Conservation (phyloP, 2,888 invertebrate genomes). For the Julus scandinavius region DNA sequence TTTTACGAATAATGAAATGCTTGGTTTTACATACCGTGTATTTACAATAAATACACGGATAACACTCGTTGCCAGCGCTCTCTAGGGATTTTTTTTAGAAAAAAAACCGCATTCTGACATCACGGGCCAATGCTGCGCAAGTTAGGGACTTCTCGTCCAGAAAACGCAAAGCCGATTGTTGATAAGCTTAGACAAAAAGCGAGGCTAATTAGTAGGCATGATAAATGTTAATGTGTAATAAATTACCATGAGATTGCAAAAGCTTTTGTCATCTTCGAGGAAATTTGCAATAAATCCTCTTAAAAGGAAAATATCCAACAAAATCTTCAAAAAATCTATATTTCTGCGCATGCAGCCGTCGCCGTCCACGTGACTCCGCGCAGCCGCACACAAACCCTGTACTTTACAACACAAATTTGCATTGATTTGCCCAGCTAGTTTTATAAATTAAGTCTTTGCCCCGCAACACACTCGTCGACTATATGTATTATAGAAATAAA, state of each 20-base stretch:
- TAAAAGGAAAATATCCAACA: not conserved
- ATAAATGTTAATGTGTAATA: conserved; percentile 42
- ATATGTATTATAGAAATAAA: not conserved
- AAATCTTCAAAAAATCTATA: conserved; percentile 28
- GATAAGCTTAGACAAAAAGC: conserved; percentile 40
- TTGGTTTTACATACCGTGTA: too few relatives aligned
- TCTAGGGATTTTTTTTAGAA: not conserved
- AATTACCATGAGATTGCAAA: conserved; percentile 43
- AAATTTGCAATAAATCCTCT: conserved; percentile 40
- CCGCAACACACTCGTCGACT: not conserved
- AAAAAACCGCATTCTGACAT: not conserved
- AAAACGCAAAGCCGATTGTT: conserved; percentile 36
- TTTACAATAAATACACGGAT: not conserved
- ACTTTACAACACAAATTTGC: not conserved
- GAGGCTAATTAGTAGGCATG: conserved; percentile 27
- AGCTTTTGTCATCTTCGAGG: conserved; percentile 39
- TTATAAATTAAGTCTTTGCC: not conserved
- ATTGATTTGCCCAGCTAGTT: not conserved
- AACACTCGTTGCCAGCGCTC: not conserved
- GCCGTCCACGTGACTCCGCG: not conserved
- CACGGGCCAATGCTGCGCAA: not conserved
- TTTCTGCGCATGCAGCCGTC: not conserved
- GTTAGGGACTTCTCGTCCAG: not conserved
- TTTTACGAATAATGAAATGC: too few relatives aligned
- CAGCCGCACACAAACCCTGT: not conserved